Percentiles rank a stretch among this genome's conserved stretches.
These are phyloP conservation scores for Propsilocerus akamusi DNA, from an alignment of 1,140 invertebrate species.

Conservation along the genomic window DNA sequence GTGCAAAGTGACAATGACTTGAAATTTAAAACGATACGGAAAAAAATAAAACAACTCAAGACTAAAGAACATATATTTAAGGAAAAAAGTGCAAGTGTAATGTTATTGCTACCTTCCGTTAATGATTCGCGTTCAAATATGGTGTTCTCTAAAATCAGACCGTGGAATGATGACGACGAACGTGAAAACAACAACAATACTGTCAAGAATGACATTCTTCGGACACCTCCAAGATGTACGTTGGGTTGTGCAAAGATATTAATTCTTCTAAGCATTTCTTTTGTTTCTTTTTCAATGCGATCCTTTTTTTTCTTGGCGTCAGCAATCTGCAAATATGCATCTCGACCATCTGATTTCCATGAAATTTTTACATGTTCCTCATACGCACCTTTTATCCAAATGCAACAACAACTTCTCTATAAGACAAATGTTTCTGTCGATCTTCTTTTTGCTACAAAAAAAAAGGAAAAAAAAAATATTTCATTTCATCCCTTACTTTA, in stretches of 20 bases:
- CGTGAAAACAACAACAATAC: neutral
- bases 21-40: neutral
- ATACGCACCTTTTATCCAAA: neutral
- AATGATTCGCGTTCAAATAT: too few relatives aligned
- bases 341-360: slow-evolving; percentile 2
- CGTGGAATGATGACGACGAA: neutral
- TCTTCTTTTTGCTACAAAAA: too few relatives aligned
- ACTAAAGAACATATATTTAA: neutral
- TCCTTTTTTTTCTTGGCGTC: neutral
- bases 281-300: neutral
- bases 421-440: too few relatives aligned
- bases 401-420: too few relatives aligned
- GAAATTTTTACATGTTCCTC: too few relatives aligned
- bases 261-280: too few relatives aligned
- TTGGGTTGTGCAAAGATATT: too few relatives aligned
- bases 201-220: neutral
- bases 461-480: neutral
- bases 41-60: neutral
- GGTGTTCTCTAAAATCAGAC: neutral
- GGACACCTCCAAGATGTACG: neutral
- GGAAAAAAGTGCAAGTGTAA: neutral
- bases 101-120: slow-evolving; percentile 1
- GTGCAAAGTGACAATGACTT: too few relatives aligned
- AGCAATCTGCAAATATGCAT: slow-evolving; percentile 3
- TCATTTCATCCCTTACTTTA: slow-evolving; percentile 3